phyloP scores from a whole-genome alignment of 1,140 invertebrate genomes.

The Asbolus verrucosus region DNA sequence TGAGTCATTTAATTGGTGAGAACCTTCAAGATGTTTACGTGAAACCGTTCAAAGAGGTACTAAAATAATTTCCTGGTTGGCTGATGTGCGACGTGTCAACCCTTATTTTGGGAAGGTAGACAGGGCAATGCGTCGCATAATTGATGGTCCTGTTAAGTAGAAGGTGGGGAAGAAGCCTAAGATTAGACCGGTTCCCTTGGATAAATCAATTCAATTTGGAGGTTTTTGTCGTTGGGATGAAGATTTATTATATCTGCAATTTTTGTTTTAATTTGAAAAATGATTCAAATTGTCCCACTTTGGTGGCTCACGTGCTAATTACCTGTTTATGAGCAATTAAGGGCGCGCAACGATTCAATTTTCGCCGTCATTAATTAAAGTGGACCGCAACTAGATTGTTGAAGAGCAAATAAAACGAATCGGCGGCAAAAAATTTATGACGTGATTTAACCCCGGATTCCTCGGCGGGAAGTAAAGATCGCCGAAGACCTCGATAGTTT shows the following conservation, averaged over 20 bases:
- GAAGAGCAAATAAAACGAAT: no score
- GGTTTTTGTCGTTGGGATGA: conserved; percentile 29
- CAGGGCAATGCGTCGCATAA: conserved; percentile 36
- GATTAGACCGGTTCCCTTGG: conserved; percentile 36
- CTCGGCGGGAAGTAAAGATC: no score
- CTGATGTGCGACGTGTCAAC: conserved; percentile 42
- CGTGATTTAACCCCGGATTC: no score
- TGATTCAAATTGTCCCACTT: conserved; percentile 3
- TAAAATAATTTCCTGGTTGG: conserved; percentile 43
- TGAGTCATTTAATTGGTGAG: conserved; percentile 42
- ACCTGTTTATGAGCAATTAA: conserved; percentile 26
- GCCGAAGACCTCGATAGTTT: no score
- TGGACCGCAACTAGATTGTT: no score
- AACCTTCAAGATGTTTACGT: conserved; percentile 42
- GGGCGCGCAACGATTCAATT: background rate
- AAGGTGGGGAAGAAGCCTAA: conserved; percentile 26
- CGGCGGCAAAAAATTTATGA: no score
- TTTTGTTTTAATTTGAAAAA: conserved; percentile 26
- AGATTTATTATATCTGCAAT: conserved; percentile 36
- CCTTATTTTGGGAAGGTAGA: conserved; percentile 40
- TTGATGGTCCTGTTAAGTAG: conserved; percentile 41
- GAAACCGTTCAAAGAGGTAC: conserved; percentile 39
- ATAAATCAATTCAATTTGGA: conserved; percentile 39
- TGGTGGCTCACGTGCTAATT: background rate
- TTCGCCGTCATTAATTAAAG: conserved; percentile 4